These are phyloP conservation scores for Pseudotriccus pelzelni DNA, from an alignment of 2,797 vertebrate species.

Conservation along the genomic window DNA sequence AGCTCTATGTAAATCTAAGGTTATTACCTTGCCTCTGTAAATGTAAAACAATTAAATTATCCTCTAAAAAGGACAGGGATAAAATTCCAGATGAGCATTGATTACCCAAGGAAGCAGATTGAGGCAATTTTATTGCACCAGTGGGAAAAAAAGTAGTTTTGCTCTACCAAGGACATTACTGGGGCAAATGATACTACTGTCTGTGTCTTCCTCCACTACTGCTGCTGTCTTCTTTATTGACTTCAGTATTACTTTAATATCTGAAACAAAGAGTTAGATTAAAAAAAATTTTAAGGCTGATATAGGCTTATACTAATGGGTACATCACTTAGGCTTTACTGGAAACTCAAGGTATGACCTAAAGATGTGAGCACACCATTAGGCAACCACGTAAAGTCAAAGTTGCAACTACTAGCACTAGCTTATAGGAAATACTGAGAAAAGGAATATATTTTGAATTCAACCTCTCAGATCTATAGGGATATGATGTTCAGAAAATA, in stretches of 20 bases:
- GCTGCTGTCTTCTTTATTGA: background rate
- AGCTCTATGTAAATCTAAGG: slow-evolving; percentile 56
- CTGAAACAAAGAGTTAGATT: background rate
- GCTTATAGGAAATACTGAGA: background rate
- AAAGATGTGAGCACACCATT: background rate
- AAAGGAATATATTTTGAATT: background rate
- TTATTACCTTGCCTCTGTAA: slow-evolving; percentile 49
- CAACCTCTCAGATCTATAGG: background rate
- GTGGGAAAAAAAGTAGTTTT: background rate
- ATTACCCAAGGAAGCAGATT: slow-evolving; percentile 27
- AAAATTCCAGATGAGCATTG: slow-evolving; percentile 43
- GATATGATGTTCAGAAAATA: background rate
- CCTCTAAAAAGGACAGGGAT: slow-evolving; percentile 55
- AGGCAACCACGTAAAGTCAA: background rate
- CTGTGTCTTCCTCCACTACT: background rate
- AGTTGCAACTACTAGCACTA: background rate
- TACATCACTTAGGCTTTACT: background rate
- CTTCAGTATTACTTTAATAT: background rate
- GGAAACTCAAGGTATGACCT: accelerated
- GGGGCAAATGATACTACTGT: background rate
- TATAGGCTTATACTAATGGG: background rate
- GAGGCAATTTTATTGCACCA: background rate
- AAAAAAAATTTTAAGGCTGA: background rate
- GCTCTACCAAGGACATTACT: background rate
- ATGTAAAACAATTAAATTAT: slow-evolving; percentile 44